Evolutionary conservation across 1,140 invertebrate species (phyloP), one percentile per base, ranked within the genome.

Genomic region (Drosophila grimshawi): DNA sequence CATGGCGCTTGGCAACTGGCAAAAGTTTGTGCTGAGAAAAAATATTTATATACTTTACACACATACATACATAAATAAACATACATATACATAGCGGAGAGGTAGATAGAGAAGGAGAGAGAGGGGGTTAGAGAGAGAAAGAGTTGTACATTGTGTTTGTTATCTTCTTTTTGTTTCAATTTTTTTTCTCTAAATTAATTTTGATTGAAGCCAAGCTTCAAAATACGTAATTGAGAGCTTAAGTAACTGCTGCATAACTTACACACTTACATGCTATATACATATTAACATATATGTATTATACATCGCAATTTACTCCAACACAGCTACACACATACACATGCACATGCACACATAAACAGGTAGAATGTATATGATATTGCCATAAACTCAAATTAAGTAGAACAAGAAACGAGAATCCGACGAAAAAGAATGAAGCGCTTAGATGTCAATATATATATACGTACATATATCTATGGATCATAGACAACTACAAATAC

Each of bases 121-220:
- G 6, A 53, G 19, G 27, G 11, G 5, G n/a, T 3, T 7, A 46
- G 57, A 4, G 11, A 11, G 41, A 8, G 3, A 3, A 43, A 11
- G 37, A 56, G n/a, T 6, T 60, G 35, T 69, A 61, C 61, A 19
- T 74, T 57, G 64, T 63, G 48, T 78, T 68, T 72, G 59, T 64
- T 19, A 19, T 19, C 19, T 19, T 19, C 19, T 19, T 19, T 19
- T 19, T 19, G 19, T 19, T 19, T 78, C 35, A 5, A 10, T 3
- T 56, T 62, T 59, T 61, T 55, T 68, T 30, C 35, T 80, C 73
- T 73, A 83, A 83, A 85, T 80, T 80, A 69, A 85, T 85, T 80
- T 83, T 11, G 30, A 55, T 76, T 76, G 80, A 85, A 86, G 81
- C 81, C 81, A 86, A 86, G 81, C 81, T 85, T 85, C 53, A 68